phyloP scores from a whole-genome alignment of 2,113 vertebrate species.

The Nyctereutes procyonoides region DNA sequence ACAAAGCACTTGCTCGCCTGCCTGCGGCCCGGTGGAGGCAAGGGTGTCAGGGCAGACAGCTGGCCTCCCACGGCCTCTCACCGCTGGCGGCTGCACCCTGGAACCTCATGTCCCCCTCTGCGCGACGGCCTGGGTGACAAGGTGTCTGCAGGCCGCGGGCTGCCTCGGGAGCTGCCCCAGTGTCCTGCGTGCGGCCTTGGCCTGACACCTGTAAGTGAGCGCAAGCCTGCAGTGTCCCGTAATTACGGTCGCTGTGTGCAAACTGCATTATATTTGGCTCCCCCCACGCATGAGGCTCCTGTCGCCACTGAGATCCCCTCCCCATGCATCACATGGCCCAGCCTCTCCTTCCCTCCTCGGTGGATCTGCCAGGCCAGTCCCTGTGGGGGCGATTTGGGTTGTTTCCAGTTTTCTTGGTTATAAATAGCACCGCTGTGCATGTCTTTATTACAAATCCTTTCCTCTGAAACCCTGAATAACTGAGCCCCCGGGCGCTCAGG shows the following conservation, averaged over 20 bases:
- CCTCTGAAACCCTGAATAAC: constrained; percentile 51
- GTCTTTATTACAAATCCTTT: constrained; percentile 73
- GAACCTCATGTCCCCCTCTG: too few relatives aligned
- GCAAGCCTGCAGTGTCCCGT: background rate
- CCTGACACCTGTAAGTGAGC: background rate
- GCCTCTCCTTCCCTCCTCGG: constrained; percentile 23
- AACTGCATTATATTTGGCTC: constrained; percentile 50
- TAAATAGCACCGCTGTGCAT: constrained; percentile 74
- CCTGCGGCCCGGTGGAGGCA: background rate
- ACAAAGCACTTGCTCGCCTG: background rate
- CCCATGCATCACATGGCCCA: constrained; percentile 38
- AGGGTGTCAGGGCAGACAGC: background rate
- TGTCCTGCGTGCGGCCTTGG: background rate
- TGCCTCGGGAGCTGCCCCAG: background rate
- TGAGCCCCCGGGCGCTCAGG: background rate
- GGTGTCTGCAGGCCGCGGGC: background rate
- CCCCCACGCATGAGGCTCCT: constrained; percentile 35
- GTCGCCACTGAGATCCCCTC: constrained; percentile 39
- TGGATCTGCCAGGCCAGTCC: constrained; percentile 68
- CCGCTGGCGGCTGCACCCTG: too few relatives aligned
- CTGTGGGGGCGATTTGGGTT: constrained; percentile 63
- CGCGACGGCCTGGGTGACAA: background rate
- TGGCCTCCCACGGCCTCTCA: background rate
- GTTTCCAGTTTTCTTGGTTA: constrained; percentile 74
- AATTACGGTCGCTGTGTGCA: constrained; percentile 65